Percentiles rank a stretch among this genome's conserved stretches.
Conservation (phyloP, 2,113 vertebrate species). For the Zapornia atra region DNA sequence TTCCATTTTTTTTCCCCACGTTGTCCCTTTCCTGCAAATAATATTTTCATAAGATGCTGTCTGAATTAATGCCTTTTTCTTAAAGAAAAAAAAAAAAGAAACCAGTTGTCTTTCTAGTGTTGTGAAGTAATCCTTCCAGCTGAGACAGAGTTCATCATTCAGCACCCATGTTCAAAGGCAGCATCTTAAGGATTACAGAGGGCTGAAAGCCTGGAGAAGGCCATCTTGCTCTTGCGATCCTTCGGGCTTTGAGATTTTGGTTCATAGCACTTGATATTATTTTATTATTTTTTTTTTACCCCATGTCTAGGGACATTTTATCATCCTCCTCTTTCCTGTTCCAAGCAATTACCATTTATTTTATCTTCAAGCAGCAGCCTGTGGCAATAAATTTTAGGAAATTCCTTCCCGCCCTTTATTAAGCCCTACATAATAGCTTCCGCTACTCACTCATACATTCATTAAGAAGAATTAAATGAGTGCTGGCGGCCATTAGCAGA, state of each 20-base stretch:
- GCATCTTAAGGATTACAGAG: not conserved
- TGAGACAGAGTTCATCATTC: not conserved
- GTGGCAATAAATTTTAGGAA: slow-evolving; percentile 62
- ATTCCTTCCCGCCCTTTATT: slow-evolving; percentile 67
- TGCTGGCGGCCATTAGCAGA: slow-evolving; percentile 58
- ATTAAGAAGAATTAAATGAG: slow-evolving; percentile 67
- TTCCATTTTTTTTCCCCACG: not conserved
- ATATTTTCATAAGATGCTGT: not conserved
- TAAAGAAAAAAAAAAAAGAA: not conserved
- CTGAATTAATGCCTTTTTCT: not conserved
- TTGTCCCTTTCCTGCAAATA: not conserved
- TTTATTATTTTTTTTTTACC: slow-evolving; percentile 8
- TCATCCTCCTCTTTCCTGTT: slow-evolving; percentile 56
- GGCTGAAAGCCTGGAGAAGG: not conserved
- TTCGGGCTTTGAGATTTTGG: not conserved
- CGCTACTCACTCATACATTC: slow-evolving; percentile 53
- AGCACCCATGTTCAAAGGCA: not conserved
- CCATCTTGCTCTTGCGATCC: slow-evolving; percentile 4
- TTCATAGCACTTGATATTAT: not conserved
- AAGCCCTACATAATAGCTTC: slow-evolving; percentile 59
- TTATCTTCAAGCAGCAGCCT: slow-evolving; percentile 69
- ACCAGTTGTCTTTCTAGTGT: not conserved
- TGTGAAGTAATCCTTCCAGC: not conserved
- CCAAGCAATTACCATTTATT: slow-evolving; percentile 65
- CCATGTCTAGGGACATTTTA: slow-evolving; percentile 45